These are phyloP conservation scores for Paracanthobrama guichenoti DNA, from an alignment of 2,113 vertebrate genomes.

Conservation along the genomic window DNA sequence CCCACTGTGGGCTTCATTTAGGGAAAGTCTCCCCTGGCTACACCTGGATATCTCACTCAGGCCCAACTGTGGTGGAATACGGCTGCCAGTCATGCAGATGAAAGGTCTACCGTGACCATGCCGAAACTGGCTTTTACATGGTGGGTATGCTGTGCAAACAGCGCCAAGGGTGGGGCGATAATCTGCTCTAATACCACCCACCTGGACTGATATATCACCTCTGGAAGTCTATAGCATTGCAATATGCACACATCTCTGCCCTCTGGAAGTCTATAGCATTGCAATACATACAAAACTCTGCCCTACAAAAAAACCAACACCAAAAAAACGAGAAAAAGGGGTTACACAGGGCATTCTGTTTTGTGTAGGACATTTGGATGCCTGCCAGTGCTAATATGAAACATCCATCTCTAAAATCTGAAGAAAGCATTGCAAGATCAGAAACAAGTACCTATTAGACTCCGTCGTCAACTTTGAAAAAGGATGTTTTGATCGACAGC, in stretches of 20 bases:
- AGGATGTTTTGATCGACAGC: constrained; percentile 4
- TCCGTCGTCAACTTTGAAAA: constrained; percentile 13
- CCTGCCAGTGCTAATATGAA: background rate
- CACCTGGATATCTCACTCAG: constrained; percentile 43
- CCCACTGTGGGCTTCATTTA: constrained; percentile 38
- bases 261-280: no score
- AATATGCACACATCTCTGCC: background rate
- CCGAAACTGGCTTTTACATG: constrained; percentile 49
- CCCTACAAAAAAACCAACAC: background rate
- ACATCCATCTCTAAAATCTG: background rate
- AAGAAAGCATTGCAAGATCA: background rate
- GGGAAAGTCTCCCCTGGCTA: constrained; percentile 25
- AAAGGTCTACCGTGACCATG: constrained; percentile 43
- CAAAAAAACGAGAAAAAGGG: background rate
- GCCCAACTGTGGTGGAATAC: constrained; percentile 22
- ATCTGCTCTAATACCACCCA: constrained; percentile 53
- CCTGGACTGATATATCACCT: constrained; percentile 36
- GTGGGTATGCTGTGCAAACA: constrained; percentile 27
- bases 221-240: background rate
- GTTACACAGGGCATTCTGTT: background rate
- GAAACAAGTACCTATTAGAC: background rate
- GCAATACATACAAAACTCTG: background rate
- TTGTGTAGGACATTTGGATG: background rate
- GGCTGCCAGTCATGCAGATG: constrained; percentile 41
- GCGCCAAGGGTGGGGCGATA: constrained; percentile 44